These are phyloP conservation scores for Lasioglossum lativentre DNA, from an alignment of 2,888 invertebrate species.

Conservation along the genomic window DNA sequence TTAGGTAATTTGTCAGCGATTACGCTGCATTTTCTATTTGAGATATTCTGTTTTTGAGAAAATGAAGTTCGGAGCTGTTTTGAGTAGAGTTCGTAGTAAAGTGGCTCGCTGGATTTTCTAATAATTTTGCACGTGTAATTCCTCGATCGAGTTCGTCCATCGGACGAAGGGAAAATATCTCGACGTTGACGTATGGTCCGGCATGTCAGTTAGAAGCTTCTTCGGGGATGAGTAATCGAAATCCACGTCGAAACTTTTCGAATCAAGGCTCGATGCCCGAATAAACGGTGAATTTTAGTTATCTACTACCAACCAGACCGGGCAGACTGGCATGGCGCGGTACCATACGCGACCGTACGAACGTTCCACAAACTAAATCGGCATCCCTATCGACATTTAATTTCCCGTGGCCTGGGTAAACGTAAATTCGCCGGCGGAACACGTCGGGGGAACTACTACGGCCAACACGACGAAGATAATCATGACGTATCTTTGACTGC, in stretches of 20 bases:
- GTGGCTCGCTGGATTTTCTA: background rate
- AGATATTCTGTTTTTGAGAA: background rate
- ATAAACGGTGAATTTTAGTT: conserved; percentile 67
- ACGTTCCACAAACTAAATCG: conserved; percentile 60
- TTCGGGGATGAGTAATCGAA: conserved; percentile 50
- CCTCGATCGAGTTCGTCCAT: background rate
- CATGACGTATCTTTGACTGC: conserved; percentile 35
- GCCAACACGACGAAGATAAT: conserved; percentile 47
- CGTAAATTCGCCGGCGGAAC: conserved; percentile 62
- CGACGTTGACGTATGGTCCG: conserved; percentile 10
- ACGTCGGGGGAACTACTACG: conserved; percentile 24
- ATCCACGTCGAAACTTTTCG: conserved; percentile 53
- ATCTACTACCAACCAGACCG: conserved; percentile 42
- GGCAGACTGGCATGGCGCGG: conserved; percentile 14
- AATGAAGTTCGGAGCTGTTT: background rate
- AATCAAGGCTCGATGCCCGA: conserved; percentile 41
- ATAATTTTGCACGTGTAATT: background rate
- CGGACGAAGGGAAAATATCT: background rate
- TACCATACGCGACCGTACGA: conserved; percentile 3
- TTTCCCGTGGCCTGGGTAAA: conserved; percentile 66
- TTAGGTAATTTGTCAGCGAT: too few relatives aligned
- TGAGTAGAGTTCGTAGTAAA: background rate
- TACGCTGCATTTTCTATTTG: background rate
- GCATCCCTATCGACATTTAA: conserved; percentile 70
- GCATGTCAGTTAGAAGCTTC: conserved; percentile 10